A percentile compares a stretch with the other conserved stretches of the same genome.
Conservation (phyloP, 2,888 invertebrate genomes). For the Chrysolina haemoptera region DNA sequence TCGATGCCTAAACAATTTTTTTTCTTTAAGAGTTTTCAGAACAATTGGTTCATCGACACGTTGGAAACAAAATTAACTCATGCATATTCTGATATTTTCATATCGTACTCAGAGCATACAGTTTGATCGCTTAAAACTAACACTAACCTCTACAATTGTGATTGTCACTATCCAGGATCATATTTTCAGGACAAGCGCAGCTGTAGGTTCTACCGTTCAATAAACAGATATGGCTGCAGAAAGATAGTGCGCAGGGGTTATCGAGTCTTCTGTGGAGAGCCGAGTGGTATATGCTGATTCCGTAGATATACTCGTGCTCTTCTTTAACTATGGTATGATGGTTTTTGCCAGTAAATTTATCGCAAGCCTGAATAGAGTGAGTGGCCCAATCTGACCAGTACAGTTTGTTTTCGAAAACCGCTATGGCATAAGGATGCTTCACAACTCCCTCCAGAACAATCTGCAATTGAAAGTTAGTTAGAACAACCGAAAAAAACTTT, state of each 20-base stretch:
- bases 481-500: neutral
- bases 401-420: constrained; percentile 89
- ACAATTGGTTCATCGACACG: too few relatives aligned
- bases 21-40: too few relatives aligned
- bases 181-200: constrained; percentile 86
- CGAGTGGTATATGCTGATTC: constrained; percentile 84
- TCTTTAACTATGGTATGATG: constrained; percentile 73
- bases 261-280: constrained; percentile 71
- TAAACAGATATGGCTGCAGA: constrained; percentile 86
- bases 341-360: constrained; percentile 83
- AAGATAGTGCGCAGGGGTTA: constrained; percentile 77
- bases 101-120: neutral
- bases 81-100: too few relatives aligned
- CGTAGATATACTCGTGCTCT: constrained; percentile 71
- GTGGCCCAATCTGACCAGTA: constrained; percentile 94
- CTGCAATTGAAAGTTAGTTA: constrained; percentile 48
- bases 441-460: constrained; percentile 74
- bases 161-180: constrained; percentile 73
- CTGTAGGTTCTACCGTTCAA: constrained; percentile 74
- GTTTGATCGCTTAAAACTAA: too few relatives aligned
- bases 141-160: constrained; percentile 73
- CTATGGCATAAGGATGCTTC: constrained; percentile 86
- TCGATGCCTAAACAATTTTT: too few relatives aligned
- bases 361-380: constrained; percentile 80
- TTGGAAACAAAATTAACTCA: too few relatives aligned